Conservation (phyloP, 2,797 vertebrate species). For the Ptychadena robeensis region DNA sequence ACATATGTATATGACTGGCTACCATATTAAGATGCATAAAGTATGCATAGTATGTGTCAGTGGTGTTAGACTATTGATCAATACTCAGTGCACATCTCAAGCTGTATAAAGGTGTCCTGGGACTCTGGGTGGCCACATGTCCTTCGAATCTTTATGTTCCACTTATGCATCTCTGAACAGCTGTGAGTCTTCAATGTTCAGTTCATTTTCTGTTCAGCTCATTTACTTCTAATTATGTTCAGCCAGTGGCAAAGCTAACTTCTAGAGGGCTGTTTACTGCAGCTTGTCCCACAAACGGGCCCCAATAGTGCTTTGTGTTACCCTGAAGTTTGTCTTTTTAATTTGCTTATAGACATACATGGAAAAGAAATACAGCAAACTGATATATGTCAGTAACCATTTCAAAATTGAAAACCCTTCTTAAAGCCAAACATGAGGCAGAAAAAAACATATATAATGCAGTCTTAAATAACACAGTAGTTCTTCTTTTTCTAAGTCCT, state of each 20-base stretch:
- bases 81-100: constrained; percentile 29
- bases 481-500: no score
- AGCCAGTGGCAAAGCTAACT: constrained; percentile 37
- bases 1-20: constrained; percentile 2
- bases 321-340: constrained; percentile 39
- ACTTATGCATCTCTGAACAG: constrained; percentile 52
- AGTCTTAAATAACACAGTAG: no score
- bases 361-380: background rate
- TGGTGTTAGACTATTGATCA: constrained; percentile 26
- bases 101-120: constrained; percentile 38
- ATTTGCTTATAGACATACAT: constrained; percentile 19
- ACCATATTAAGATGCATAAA: background rate
- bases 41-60: background rate
- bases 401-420: no score
- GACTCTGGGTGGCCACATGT: constrained; percentile 56
- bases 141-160: constrained; percentile 53
- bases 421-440: no score
- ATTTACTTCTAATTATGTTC: constrained; percentile 60
- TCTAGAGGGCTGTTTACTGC: constrained; percentile 37
- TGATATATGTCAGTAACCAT: background rate
- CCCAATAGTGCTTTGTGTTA: constrained; percentile 20
- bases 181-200: constrained; percentile 57
- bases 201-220: constrained; percentile 56
- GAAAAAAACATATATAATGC: no score
- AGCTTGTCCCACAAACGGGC: constrained; percentile 17